Evolutionary conservation across 2,888 invertebrate genomes (phyloP), one percentile per base, ranked within the genome.

Genomic region (Cephus nigrinus): DNA sequence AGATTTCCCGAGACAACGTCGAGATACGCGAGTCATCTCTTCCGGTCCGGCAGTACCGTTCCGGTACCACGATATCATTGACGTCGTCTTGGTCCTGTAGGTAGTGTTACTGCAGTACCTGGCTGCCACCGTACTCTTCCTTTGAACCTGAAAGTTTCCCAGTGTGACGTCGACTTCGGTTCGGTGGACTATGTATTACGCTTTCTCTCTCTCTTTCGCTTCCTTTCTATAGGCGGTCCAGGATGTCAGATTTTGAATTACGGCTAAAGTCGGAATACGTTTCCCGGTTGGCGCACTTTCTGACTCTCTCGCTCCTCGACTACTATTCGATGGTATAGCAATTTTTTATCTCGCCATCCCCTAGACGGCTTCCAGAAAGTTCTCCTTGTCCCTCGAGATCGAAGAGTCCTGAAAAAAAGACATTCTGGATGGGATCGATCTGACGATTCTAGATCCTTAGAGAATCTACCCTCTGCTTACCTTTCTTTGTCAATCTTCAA

Each of bases 1-100:
- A 78, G 79, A 81, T 80, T 78, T 72, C 71, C 80, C 55, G 55
- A 55, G 75, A 68, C 36, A 76, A n/a, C 34, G 15, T 15, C 76
- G 72, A 34, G 72, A 76, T 78, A 75, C 76, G 74, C 76, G 80
- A 79, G 80, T 83, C 76, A 80, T 84, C 81, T 81, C 79, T 82
- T 78, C 76, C 80, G 82, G 80, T 81, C 78, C 78, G 69, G 69
- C 76, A 80, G 73, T 75, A 75, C 68, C 74, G 69, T 79, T 75
- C 69, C 76, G 76, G 55, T 55, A 55, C 9, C 2, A 23, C 23
- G 23, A 23, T 23, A 55, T 5, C 55, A 55, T 55, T 55, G 55
- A 23, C 55, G 9, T 23, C 23, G 23, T 1, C 9, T 9, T 23
- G 23, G 55, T 23, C 23, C 15, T 55, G 5, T 40, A 40, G 15